Evolutionary conservation across 2,113 vertebrate species (phyloP), one percentile per base, ranked within the genome.

Genomic region (Ceuthmochares aereus): DNA sequence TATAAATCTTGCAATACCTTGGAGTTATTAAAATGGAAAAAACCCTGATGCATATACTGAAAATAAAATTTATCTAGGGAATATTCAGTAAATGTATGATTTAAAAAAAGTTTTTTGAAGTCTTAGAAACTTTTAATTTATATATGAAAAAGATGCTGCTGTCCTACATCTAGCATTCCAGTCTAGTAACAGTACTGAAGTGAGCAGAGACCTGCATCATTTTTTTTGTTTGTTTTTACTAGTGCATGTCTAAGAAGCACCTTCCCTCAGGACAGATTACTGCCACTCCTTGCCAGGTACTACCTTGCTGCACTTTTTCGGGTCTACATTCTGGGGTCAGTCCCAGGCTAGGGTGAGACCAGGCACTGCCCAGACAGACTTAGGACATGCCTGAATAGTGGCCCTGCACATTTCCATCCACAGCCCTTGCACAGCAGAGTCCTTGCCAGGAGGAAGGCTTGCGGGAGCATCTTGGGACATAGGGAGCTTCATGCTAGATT

Each of bases 311-410:
- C 29, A 29, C 7, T 32, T 90, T 73, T 23, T 10, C 14, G 26
- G 42, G 59, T 4, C 36, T 78, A 32, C 0, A 0, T 7, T 32
- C 6, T 9, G 5, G 43, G 7, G 7, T 5, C 4, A 1, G 45
- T n/a, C 11, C 9, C 22, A 1, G 0, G 6, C 3, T 49, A 54
- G 37, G 11, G 12, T 36, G 16, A 74, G 12, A 36, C n/a, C 37
- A 37, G 21, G 23, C 62, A 25, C 32, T 23, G 25, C 14, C 67
- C 14, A 19, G 32, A 27, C 52, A 74, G 22, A 37, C 27, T n/a
- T 47, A 18, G 27, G 51, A 45, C n/a, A 23, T n/a, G 36, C 29
- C 45, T 3, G 1, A 40, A 14, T 9, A 30, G 30, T 40, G 36
- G 42, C 36, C 54, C 23, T 12, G 15, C 1, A 8, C 52, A 19